Percentiles rank a stretch among this genome's conserved stretches.
These are phyloP conservation scores for Anas flavirostris DNA, from an alignment of 2,797 vertebrate species.

Conservation along the genomic window DNA sequence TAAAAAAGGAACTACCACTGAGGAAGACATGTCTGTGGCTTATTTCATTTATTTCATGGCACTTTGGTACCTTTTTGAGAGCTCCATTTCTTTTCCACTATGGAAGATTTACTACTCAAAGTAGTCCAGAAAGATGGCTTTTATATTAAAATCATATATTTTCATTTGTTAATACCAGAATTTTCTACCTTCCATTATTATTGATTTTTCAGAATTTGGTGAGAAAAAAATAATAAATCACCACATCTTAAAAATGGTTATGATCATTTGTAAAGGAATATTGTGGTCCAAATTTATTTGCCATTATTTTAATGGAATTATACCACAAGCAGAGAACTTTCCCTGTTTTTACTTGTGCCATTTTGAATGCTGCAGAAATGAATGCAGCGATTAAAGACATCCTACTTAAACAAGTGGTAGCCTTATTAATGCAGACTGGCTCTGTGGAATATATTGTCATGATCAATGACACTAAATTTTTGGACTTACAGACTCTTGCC, in stretches of 20 bases:
- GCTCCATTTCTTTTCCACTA: background rate
- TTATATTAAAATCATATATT: background rate
- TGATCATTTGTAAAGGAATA: background rate
- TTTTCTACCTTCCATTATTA: background rate
- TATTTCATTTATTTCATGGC: background rate
- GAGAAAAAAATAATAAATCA: background rate
- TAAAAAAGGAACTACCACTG: background rate
- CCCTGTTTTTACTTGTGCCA: background rate
- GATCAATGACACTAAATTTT: background rate
- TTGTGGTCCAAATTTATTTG: background rate
- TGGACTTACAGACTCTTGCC: background rate
- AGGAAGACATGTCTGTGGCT: background rate
- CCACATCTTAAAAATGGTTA: background rate
- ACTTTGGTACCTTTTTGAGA: background rate
- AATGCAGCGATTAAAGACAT: background rate
- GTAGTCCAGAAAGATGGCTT: background rate
- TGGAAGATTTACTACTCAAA: background rate
- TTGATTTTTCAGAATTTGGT: background rate
- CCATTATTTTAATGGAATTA: background rate
- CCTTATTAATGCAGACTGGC: background rate
- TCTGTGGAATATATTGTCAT: background rate
- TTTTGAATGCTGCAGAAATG: background rate
- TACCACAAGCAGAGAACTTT: background rate
- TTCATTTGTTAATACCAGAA: background rate
- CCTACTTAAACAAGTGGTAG: background rate